A percentile compares a stretch with the other conserved stretches of the same genome.
Evolutionary conservation across 2,113 vertebrate genomes (phyloP).

Genomic region (Shinisaurus crocodilurus): DNA sequence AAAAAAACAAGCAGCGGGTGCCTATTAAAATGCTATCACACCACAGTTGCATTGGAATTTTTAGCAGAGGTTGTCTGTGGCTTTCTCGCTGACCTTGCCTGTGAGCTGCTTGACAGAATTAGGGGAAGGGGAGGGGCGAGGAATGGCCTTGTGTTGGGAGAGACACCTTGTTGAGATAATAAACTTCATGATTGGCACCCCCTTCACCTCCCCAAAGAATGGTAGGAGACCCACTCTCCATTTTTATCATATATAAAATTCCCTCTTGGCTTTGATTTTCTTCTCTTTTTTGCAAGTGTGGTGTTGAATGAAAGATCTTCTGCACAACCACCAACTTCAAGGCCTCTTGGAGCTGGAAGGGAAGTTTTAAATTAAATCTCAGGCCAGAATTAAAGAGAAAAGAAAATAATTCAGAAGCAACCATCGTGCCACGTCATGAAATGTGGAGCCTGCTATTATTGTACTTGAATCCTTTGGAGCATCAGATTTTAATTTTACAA

Average conservation of each 20-base stretch:
- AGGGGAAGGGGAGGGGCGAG: constrained; percentile 1
- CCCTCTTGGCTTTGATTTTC: neutral
- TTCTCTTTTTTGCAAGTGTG: neutral
- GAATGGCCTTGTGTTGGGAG: neutral
- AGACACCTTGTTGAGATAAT: neutral
- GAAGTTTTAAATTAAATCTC: neutral
- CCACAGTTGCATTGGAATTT: constrained; percentile 11
- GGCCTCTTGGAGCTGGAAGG: neutral
- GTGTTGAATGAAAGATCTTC: neutral
- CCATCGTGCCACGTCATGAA: neutral
- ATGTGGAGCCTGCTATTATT: neutral
- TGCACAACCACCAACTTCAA: neutral
- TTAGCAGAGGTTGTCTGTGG: constrained; percentile 30
- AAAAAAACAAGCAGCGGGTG: constrained; percentile 40
- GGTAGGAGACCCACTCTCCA: neutral
- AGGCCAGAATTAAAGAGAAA: constrained; percentile 5
- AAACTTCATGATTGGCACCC: neutral
- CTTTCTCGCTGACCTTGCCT: constrained; percentile 38
- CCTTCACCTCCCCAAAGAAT: neutral
- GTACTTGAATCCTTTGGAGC: neutral
- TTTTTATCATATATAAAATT: neutral
- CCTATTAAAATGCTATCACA: constrained; percentile 60
- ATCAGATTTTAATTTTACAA: constrained; percentile 23
- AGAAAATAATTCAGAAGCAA: neutral
- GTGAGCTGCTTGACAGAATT: neutral